Evolutionary conservation across 2,888 invertebrate species (phyloP), one percentile per base, ranked within the genome.

Genomic region (Ashinkailepas kermadecensis): DNA sequence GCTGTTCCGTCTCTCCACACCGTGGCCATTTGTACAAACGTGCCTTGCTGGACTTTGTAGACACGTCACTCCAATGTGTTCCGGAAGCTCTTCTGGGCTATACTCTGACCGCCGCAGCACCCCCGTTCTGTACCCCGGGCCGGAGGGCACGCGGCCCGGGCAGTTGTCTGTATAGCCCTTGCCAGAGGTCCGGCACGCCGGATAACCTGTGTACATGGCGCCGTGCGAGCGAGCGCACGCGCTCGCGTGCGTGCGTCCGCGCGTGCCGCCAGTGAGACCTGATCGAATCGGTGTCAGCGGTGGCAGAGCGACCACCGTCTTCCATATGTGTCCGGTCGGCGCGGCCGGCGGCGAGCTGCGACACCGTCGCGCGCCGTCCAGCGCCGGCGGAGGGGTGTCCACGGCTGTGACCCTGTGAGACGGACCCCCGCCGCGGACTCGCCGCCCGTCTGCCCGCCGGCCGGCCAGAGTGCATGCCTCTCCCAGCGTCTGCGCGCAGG

Each of bases 31-130:
- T 74, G 74, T 74, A 74, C 74, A 74, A 74, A 74, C 74, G 74
- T 74, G 74, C 74, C 74, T 74, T 74, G 74, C 54, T 74, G 70
- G 74, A 54, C 74, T 25, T 54, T 74, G 74, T 74, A 74, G 74
- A 74, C 74, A 25, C 74, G 74, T 74, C 74, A 15, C 59, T 74
- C 74, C 54, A 39, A 54, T 39, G 74, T 54, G 74, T 74, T 54
- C 74, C 23, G 74, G 74, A 74, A 74, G 74, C 74, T 74, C 54
- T 15, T 39, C 74, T 18, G 11, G 74, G 54, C 13, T 54, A 21
- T 74, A 74, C 74, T 54, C 74, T 74, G 25, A 54, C 12, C 13
- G 74, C 74, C 18, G 25, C 74, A 74, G 74, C 74, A 74, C 74
- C 25, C 59, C 15, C 59, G 59, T 59, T 13, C 74, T 74, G 74